phyloP scores from a whole-genome alignment of 2,888 invertebrate species.

The Podotricha telesiphe region DNA sequence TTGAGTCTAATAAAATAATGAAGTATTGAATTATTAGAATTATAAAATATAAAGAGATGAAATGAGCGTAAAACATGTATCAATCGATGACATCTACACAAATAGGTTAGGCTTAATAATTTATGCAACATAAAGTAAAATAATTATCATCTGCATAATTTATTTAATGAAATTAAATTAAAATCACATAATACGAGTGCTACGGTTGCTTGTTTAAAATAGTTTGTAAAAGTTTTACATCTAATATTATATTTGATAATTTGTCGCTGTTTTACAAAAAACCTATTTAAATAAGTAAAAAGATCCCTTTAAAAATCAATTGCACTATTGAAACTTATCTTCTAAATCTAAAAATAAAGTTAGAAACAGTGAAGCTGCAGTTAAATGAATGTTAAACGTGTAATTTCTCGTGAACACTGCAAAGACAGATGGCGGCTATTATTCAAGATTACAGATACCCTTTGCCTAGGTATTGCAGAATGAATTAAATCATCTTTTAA shows the following conservation, averaged over 20 bases:
- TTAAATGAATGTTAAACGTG: slow-evolving; percentile 58
- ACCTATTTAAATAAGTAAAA: background rate
- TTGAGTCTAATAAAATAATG: too few species aligned
- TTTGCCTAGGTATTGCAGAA: slow-evolving; percentile 47
- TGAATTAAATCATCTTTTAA: slow-evolving; percentile 46
- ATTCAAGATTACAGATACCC: slow-evolving; percentile 66
- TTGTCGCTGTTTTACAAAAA: background rate
- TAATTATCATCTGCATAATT: too few species aligned
- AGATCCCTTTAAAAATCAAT: slow-evolving; percentile 4
- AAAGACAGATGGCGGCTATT: slow-evolving; percentile 67
- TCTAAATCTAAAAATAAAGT: slow-evolving; percentile 35
- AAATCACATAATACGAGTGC: too few species aligned
- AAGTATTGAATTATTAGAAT: too few species aligned
- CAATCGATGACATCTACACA: too few species aligned
- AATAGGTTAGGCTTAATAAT: too few species aligned
- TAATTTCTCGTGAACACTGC: slow-evolving; percentile 62
- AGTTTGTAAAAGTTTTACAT: too few species aligned
- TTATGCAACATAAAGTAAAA: too few species aligned
- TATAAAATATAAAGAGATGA: too few species aligned
- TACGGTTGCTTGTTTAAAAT: too few species aligned
- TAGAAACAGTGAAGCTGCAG: slow-evolving; percentile 41
- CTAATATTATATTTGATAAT: background rate
- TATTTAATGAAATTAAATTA: too few species aligned
- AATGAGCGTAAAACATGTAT: too few species aligned
- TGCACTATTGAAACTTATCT: slow-evolving; percentile 4